phyloP scores from a whole-genome alignment of 2,113 vertebrate species.

The Aplodontia rufa region DNA sequence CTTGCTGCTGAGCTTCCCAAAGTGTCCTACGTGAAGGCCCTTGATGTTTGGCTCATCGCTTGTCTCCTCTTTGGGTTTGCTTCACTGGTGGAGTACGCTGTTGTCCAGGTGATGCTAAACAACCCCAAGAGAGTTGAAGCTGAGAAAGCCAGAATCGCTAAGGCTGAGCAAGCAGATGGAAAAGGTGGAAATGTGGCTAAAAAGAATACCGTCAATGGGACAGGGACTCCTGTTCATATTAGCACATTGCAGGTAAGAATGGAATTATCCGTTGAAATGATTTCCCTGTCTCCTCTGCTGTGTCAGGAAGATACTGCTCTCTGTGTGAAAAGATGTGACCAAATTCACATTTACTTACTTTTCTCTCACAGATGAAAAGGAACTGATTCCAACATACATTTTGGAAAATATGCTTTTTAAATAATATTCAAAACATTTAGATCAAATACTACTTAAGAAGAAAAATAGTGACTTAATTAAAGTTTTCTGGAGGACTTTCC shows the following conservation, averaged over 20 bases:
- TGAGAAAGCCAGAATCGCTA: conserved; percentile 95
- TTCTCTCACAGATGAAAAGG: neutral
- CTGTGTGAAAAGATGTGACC: neutral
- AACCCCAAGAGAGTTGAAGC: conserved; percentile 96
- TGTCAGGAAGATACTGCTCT: neutral
- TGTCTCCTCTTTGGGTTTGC: conserved; percentile 99
- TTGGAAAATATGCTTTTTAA: neutral
- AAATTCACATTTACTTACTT: neutral
- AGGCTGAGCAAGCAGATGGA: conserved; percentile 91
- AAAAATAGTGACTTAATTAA: neutral
- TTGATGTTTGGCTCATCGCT: conserved; percentile 98
- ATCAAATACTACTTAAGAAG: neutral
- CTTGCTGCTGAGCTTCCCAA: conserved; percentile 97
- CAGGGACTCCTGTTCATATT: conserved; percentile 95
- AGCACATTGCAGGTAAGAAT: conserved; percentile 95
- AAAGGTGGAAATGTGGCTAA: conserved; percentile 87
- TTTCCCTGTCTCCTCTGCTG: neutral
- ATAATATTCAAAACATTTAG: neutral
- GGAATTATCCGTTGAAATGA: fast-evolving
- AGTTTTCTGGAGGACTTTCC: neutral
- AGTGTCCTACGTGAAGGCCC: conserved; percentile 98
- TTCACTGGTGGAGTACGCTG: conserved; percentile 97
- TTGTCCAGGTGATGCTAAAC: conserved; percentile 98
- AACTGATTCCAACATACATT: neutral
- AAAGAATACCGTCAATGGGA: conserved; percentile 94